Evolutionary conservation across 2,797 vertebrate genomes (phyloP).

Genomic region (Pelodytes ibericus): DNA sequence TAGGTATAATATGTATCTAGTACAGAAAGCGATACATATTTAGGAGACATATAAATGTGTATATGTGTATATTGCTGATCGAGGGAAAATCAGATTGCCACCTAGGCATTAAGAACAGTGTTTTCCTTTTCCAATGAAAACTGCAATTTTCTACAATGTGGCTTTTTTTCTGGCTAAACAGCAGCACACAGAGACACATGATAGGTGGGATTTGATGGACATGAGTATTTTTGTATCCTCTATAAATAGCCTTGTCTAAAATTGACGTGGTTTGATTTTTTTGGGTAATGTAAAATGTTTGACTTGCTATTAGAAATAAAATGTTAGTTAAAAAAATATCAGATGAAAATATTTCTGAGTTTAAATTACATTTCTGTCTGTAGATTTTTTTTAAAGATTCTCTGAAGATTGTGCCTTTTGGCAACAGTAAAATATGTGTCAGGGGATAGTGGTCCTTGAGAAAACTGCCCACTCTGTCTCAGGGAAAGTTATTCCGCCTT

Average conservation of each 20-base stretch:
- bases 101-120: not conserved
- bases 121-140: not conserved
- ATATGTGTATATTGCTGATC: too few relatives aligned
- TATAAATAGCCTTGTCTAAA: not conserved
- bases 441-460: not conserved
- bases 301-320: not conserved
- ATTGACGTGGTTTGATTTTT: not conserved
- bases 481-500: not conserved
- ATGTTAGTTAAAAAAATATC: not conserved
- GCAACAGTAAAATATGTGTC: not conserved
- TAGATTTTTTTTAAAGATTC: not conserved
- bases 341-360: not conserved
- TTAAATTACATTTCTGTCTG: not conserved
- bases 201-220: not conserved
- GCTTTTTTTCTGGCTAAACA: not conserved
- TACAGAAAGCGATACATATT: too few relatives aligned
- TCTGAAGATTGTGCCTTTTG: not conserved
- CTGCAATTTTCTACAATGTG: not conserved
- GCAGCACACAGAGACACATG: not conserved
- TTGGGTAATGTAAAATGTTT: not conserved
- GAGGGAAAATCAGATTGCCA: not conserved
- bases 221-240: not conserved
- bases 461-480: not conserved
- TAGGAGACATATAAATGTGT: too few relatives aligned
- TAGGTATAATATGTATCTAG: too few relatives aligned